Conservation (phyloP, 2,888 invertebrate species). For the Penaeus monodon region DNA sequence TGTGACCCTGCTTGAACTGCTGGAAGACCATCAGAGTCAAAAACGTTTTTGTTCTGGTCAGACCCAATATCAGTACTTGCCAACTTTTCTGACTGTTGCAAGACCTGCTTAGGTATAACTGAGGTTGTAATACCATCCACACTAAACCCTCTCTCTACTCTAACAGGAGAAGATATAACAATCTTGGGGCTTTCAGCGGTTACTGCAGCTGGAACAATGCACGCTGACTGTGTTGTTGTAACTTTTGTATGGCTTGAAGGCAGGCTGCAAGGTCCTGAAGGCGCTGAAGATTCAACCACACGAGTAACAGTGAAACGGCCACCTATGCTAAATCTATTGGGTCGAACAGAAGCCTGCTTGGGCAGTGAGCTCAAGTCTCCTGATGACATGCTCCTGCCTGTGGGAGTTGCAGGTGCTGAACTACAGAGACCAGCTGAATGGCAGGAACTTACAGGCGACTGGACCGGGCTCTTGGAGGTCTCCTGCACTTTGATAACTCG, state of each 20-base stretch:
- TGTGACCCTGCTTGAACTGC: conserved; percentile 24
- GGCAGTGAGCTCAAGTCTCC: conserved; percentile 51
- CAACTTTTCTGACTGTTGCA: neutral
- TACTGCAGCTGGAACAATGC: neutral
- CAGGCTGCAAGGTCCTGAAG: conserved; percentile 30
- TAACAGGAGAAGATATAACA: conserved; percentile 63
- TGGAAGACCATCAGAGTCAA: conserved; percentile 43
- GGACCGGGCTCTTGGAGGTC: conserved; percentile 30
- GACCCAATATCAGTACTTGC: conserved; percentile 3
- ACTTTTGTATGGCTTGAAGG: conserved; percentile 35
- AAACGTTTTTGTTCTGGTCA: conserved; percentile 18
- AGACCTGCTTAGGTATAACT: neutral
- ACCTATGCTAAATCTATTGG: conserved; percentile 56
- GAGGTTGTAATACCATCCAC: conserved; percentile 45
- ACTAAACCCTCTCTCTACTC: conserved; percentile 64
- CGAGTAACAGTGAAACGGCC: conserved; percentile 64
- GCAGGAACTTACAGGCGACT: conserved; percentile 17
- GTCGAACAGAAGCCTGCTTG: conserved; percentile 24
- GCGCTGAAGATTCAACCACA: conserved; percentile 43
- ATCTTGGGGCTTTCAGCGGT: conserved; percentile 58
- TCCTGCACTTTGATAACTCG: conserved; percentile 63
- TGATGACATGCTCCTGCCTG: conserved; percentile 50
- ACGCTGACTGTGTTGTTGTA: conserved; percentile 9
- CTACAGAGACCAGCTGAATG: conserved; percentile 9
- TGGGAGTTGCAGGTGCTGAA: conserved; percentile 34